A percentile compares a stretch with the other conserved stretches of the same genome.
phyloP scores from a whole-genome alignment of 2,113 vertebrate species.

The Daboia siamensis region DNA sequence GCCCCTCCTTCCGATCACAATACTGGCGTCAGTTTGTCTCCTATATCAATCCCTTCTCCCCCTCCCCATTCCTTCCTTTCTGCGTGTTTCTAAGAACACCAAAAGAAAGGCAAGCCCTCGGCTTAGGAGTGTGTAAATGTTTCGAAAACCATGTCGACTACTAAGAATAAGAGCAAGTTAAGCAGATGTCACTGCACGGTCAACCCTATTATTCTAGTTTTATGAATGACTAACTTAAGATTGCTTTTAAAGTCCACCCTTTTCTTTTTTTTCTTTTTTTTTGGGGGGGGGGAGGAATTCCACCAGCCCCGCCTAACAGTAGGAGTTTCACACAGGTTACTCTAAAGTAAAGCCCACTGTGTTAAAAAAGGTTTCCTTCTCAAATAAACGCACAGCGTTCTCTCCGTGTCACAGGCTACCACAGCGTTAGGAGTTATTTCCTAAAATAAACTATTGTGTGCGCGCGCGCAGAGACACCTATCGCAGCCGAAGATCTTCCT shows the following conservation, averaged over 20 bases:
- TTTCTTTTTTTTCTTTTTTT: neutral
- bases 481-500: neutral
- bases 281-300: neutral
- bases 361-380: too few species aligned
- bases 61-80: constrained; percentile 41
- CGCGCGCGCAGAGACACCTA: too few species aligned
- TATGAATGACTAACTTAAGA: neutral
- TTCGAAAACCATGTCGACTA: neutral
- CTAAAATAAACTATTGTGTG: neutral
- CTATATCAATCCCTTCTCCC: constrained; percentile 32
- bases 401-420: neutral
- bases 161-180: neutral
- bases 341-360: neutral
- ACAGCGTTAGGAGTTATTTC: neutral
- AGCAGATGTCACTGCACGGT: neutral
- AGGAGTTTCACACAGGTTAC: neutral
- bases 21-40: constrained; percentile 76
- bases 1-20: constrained; percentile 63
- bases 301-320: neutral
- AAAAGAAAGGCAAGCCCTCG: neutral
- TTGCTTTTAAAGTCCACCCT: neutral
- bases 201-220: neutral
- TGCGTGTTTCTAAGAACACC: constrained; percentile 17
- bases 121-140: neutral
- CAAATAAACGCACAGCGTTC: neutral